These are phyloP conservation scores for Agonopterix alstromeriana DNA, from an alignment of 2,888 invertebrate species.

Conservation along the genomic window DNA sequence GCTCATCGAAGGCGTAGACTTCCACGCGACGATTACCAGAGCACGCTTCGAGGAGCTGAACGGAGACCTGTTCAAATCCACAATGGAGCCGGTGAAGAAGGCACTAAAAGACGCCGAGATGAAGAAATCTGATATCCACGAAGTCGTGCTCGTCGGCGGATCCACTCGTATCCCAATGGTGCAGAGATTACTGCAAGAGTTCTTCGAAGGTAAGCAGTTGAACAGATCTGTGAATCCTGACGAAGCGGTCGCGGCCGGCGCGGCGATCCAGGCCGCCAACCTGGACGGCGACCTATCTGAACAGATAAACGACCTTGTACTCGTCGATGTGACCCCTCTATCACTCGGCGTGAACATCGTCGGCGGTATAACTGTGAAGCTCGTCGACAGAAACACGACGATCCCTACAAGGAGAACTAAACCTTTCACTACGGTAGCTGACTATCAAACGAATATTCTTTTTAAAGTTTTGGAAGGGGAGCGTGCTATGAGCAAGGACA, in stretches of 20 bases:
- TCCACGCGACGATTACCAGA: conserved; percentile 79
- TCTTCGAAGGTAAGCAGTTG: conserved; percentile 80
- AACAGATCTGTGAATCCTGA: conserved; percentile 84
- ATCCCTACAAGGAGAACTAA: conserved; percentile 80
- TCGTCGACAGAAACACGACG: conserved; percentile 79
- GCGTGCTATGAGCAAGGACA: conserved; percentile 83
- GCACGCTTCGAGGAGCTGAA: conserved; percentile 84
- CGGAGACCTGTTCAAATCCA: conserved; percentile 79
- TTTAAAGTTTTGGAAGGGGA: conserved; percentile 83
- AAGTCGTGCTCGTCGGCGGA: conserved; percentile 87
- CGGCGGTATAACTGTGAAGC: conserved; percentile 83
- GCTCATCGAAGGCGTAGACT: conserved; percentile 80
- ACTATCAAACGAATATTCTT: conserved; percentile 84
- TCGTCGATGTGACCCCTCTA: conserved; percentile 70
- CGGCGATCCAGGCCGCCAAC: conserved; percentile 81
- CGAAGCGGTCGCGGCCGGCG: conserved; percentile 85
- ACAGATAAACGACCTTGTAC: conserved; percentile 79
- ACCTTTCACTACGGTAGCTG: conserved; percentile 83
- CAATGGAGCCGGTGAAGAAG: conserved; percentile 83
- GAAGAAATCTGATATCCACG: conserved; percentile 82
- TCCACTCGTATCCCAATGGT: conserved; percentile 85
- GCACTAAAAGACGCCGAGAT: conserved; percentile 83
- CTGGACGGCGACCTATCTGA: conserved; percentile 80
- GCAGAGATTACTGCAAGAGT: conserved; percentile 80
- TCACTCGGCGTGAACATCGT: conserved; percentile 84